Percentiles rank a stretch among this genome's conserved stretches.
Conservation (phyloP, 2,888 invertebrate genomes). For the Lochmaea crataegi region DNA sequence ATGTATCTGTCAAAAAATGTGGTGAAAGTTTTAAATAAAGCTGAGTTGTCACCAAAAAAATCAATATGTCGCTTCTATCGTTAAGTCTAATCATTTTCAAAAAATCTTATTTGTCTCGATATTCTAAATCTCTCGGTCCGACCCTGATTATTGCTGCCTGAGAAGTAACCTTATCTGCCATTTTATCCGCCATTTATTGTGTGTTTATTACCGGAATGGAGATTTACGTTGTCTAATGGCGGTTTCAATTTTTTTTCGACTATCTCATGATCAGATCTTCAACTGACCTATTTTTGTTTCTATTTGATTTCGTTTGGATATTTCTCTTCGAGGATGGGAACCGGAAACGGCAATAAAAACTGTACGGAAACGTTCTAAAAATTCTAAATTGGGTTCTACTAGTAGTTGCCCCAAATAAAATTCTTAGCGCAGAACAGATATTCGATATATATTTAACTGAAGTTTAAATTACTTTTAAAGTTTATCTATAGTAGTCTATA, state of each 20-base stretch:
- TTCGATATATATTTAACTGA: neutral
- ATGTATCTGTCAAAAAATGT: no score
- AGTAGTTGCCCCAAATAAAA: neutral
- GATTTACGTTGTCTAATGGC: conserved; percentile 43
- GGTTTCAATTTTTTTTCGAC: conserved; percentile 37
- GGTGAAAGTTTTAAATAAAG: no score
- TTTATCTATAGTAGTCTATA: no score
- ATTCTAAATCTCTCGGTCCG: neutral
- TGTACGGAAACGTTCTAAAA: conserved; percentile 17
- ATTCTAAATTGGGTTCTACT: neutral
- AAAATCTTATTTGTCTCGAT: no score
- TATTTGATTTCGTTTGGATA: conserved; percentile 25
- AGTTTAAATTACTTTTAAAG: neutral
- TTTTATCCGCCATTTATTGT: conserved; percentile 33
- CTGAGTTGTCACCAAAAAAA: no score
- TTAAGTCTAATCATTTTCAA: no score
- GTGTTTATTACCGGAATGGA: conserved; percentile 43
- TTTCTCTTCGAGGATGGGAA: conserved; percentile 11
- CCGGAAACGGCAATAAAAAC: conserved; percentile 23
- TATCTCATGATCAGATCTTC: conserved; percentile 31
- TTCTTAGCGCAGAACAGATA: neutral
- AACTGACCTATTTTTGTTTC: conserved; percentile 30
- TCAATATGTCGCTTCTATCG: no score
- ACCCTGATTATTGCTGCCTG: conserved; percentile 6
- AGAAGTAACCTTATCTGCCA: conserved; percentile 32